These are phyloP conservation scores for Cliona cf. orientalis DNA, from an alignment of 37 sponge, comb jelly and placozoan species.

Conservation along the genomic window DNA sequence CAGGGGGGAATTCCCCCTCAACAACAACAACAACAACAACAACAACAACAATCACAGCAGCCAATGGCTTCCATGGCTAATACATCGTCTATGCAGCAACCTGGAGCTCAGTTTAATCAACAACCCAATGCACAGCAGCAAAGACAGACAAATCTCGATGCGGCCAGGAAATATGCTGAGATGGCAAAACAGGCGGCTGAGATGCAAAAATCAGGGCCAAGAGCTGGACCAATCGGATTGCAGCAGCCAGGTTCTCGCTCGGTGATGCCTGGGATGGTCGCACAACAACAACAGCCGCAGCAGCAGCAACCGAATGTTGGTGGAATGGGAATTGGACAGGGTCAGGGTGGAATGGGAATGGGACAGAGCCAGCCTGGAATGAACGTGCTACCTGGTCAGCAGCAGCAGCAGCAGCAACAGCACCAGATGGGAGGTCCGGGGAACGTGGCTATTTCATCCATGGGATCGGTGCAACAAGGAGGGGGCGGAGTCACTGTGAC, in stretches of 20 bases:
- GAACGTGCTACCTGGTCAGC: background rate
- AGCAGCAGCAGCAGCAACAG: conserved; percentile 17
- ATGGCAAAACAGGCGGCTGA: conserved; percentile 14
- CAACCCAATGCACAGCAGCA: too few species aligned
- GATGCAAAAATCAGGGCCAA: background rate
- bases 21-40: background rate
- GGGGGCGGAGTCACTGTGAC: too few species aligned
- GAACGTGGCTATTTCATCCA: background rate
- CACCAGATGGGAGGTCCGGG: background rate
- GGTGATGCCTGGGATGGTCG: background rate
- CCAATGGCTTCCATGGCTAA: background rate
- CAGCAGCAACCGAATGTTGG: background rate
- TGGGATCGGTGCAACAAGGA: too few species aligned
- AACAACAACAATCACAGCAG: background rate
- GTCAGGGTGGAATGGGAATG: background rate
- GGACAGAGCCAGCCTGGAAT: background rate
- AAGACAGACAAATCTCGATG: too few species aligned
- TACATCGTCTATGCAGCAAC: background rate
- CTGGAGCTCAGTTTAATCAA: too few species aligned
- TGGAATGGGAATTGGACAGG: background rate
- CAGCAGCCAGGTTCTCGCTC: background rate
- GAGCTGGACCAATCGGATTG: background rate
- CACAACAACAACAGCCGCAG: background rate
- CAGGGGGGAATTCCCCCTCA: background rate
- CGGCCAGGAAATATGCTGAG: conserved; percentile 16